phyloP scores from a whole-genome alignment of 2,113 vertebrate species.

The Notarius lentiginosus region DNA sequence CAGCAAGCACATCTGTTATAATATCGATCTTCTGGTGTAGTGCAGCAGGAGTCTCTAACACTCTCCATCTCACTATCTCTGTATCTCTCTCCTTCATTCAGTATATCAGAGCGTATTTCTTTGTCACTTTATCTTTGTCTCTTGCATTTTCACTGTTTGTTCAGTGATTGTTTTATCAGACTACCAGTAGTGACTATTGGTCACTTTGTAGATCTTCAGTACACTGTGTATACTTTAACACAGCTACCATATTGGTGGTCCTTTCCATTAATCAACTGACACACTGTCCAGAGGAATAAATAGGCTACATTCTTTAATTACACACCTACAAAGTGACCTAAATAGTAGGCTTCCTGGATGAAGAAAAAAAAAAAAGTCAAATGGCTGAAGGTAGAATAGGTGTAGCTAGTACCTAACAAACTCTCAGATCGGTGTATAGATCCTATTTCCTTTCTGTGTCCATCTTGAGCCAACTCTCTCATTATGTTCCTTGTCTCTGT shows the following conservation, averaged over 20 bases:
- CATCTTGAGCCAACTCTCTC: neutral
- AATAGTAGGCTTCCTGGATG: neutral
- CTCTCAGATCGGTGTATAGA: neutral
- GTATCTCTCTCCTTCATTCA: neutral
- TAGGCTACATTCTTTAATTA: neutral
- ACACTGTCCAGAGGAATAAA: neutral
- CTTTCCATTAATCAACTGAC: neutral
- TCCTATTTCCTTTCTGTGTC: neutral
- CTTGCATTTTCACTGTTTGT: neutral
- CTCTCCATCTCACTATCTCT: neutral
- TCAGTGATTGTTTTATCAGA: neutral
- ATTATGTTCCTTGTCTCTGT: neutral
- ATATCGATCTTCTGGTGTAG: constrained; percentile 55
- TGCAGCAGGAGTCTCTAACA: constrained; percentile 26
- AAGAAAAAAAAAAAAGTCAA: neutral
- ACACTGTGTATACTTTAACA: neutral
- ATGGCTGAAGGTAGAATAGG: neutral
- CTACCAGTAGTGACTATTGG: neutral
- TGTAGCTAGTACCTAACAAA: neutral
- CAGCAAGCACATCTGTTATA: constrained; percentile 46
- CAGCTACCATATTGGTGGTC: neutral
- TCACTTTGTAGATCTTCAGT: neutral
- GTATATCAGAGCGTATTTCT: neutral
- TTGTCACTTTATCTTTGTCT: constrained; percentile 4
- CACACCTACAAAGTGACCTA: neutral